phyloP scores from a whole-genome alignment of 2,113 vertebrate genomes.

The Falco punctatus region DNA sequence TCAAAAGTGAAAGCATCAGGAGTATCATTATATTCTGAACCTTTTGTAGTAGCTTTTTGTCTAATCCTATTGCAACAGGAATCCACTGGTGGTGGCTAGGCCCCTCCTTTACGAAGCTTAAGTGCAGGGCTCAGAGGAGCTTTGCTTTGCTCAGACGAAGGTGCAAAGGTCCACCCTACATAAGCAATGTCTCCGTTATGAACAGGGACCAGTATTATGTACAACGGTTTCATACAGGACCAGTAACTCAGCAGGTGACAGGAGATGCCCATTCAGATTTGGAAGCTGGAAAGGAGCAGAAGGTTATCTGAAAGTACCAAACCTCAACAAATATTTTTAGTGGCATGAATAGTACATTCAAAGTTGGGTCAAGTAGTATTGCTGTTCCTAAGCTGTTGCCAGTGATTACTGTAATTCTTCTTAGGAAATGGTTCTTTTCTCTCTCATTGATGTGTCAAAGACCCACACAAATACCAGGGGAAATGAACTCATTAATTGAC shows the following conservation, averaged over 20 bases:
- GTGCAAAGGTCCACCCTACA: neutral
- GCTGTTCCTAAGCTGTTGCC: neutral
- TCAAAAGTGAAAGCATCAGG: constrained; percentile 45
- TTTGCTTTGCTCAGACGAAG: neutral
- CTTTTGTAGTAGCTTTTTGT: constrained; percentile 27
- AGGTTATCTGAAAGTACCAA: neutral
- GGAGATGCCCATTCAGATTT: neutral
- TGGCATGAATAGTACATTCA: neutral
- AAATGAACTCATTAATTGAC: neutral
- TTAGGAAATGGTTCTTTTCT: neutral
- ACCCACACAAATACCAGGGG: neutral
- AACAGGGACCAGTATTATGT: neutral
- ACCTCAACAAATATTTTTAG: neutral
- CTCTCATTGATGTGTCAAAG: neutral
- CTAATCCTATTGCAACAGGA: constrained; percentile 43
- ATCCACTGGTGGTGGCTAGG: neutral
- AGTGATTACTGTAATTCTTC: neutral
- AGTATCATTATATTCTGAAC: constrained; percentile 30
- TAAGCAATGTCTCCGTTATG: neutral
- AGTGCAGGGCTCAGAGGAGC: neutral
- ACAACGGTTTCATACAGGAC: neutral
- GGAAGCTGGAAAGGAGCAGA: neutral
- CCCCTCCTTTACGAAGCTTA: neutral
- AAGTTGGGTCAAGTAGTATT: neutral
- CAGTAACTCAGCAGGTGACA: neutral